Percentiles rank a stretch among this genome's conserved stretches.
phyloP scores from a whole-genome alignment of 2,113 vertebrate species.

The Cyphomyrus discorhynchus region DNA sequence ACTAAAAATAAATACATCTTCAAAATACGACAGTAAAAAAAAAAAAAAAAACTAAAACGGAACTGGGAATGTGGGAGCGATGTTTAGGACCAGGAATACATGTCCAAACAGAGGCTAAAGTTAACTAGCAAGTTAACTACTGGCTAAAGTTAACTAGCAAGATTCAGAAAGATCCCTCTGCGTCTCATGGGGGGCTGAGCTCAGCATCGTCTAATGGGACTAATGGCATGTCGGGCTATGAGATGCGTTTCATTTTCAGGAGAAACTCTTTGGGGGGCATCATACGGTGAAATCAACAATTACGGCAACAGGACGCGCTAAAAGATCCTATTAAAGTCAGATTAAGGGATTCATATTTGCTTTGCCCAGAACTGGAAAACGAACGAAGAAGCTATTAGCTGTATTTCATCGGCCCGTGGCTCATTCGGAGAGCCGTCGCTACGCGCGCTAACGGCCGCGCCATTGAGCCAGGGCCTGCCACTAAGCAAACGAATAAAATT shows the following conservation, averaged over 20 bases:
- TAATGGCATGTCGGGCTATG: constrained; percentile 39
- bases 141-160: constrained; percentile 25
- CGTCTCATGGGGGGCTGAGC: constrained; percentile 35
- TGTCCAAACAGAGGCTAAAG: not conserved
- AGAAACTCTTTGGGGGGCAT: constrained; percentile 30
- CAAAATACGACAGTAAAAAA: not conserved
- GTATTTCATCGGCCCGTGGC: not conserved
- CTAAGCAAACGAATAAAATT: not conserved
- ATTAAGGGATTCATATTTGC: not conserved
- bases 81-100: not conserved
- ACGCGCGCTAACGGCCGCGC: not conserved
- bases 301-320: not conserved
- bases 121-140: constrained; percentile 28
- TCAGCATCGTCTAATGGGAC: constrained; percentile 22
- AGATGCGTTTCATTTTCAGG: constrained; percentile 37
- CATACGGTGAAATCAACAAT: constrained; percentile 9
- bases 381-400: not conserved
- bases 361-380: not conserved
- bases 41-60: not conserved
- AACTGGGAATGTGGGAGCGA: not conserved
- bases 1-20: not conserved
- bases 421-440: not conserved
- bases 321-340: not conserved
- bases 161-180: constrained; percentile 33
- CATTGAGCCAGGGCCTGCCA: not conserved